Evolutionary conservation across 2,113 vertebrate genomes (phyloP).

Genomic region (Rostratula benghalensis): DNA sequence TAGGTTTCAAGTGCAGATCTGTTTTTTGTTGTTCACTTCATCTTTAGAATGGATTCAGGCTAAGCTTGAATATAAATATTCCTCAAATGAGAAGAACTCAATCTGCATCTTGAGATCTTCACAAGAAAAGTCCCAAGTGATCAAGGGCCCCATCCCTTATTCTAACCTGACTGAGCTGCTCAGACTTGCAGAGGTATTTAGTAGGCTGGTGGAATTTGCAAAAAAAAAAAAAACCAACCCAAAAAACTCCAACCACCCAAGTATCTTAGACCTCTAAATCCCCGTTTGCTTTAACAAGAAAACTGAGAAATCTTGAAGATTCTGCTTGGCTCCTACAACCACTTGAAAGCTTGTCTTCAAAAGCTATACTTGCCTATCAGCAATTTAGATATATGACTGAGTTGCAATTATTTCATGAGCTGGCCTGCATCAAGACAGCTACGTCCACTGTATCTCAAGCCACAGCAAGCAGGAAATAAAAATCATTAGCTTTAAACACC

Average conservation of each 20-base stretch:
- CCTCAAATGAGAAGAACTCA: neutral
- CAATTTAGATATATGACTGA: neutral
- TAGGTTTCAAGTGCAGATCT: neutral
- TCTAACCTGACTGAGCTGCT: slow-evolving; percentile 32
- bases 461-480: neutral
- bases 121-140: neutral
- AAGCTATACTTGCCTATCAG: neutral
- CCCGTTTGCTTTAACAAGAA: neutral
- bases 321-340: neutral
- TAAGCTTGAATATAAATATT: neutral
- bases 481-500: neutral
- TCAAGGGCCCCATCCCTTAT: slow-evolving; percentile 10
- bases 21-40: neutral
- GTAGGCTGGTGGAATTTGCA: slow-evolving; percentile 5
- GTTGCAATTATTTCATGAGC: neutral
- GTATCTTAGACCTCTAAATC: neutral
- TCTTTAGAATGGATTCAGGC: neutral
- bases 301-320: neutral
- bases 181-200: slow-evolving; percentile 52
- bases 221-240: neutral
- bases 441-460: neutral
- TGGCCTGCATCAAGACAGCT: neutral
- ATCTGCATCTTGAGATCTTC: slow-evolving; percentile 31
- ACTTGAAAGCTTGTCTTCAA: neutral
- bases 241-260: neutral